Percentiles rank a stretch among this genome's conserved stretches.
Evolutionary conservation across 2,888 invertebrate genomes (phyloP).

Genomic region (Amblyteles armatorius): DNA sequence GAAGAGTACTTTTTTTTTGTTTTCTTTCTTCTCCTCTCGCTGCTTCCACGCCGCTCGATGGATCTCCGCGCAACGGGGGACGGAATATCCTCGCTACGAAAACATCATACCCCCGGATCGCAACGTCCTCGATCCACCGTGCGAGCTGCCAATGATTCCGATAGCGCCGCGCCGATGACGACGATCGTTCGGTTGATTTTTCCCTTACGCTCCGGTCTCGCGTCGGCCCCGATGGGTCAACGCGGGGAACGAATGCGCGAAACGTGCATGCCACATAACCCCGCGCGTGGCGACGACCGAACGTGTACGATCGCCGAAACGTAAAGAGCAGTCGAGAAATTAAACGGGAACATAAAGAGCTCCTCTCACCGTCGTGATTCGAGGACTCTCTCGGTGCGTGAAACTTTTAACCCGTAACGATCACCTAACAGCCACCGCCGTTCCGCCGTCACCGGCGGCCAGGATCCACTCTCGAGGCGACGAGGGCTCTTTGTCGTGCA

Average conservation of each 20-base stretch:
- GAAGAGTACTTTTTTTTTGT: neutral
- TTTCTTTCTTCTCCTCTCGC: neutral
- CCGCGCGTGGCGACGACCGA: constrained; percentile 43
- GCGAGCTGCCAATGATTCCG: neutral
- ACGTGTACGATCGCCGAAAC: constrained; percentile 44
- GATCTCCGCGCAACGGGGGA: neutral
- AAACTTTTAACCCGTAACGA: neutral
- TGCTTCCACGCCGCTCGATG: neutral
- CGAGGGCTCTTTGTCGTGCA: constrained; percentile 35
- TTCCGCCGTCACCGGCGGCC: constrained; percentile 36
- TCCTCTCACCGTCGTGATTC: neutral
- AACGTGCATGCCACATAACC: constrained; percentile 14
- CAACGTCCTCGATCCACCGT: constrained; percentile 4
- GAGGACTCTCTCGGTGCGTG: neutral
- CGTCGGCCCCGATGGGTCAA: constrained; percentile 9
- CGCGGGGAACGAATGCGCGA: neutral
- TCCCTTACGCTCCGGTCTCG: constrained; percentile 15
- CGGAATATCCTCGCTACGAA: constrained; percentile 6
- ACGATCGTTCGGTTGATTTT: neutral
- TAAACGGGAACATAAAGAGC: neutral
- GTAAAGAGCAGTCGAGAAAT: constrained; percentile 12
- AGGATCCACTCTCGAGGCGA: constrained; percentile 21
- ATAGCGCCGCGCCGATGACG: too few species aligned
- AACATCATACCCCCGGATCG: neutral
- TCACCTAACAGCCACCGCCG: constrained; percentile 11